Evolutionary conservation across 2,888 invertebrate genomes (phyloP).

Genomic region (Pammene fasciana): DNA sequence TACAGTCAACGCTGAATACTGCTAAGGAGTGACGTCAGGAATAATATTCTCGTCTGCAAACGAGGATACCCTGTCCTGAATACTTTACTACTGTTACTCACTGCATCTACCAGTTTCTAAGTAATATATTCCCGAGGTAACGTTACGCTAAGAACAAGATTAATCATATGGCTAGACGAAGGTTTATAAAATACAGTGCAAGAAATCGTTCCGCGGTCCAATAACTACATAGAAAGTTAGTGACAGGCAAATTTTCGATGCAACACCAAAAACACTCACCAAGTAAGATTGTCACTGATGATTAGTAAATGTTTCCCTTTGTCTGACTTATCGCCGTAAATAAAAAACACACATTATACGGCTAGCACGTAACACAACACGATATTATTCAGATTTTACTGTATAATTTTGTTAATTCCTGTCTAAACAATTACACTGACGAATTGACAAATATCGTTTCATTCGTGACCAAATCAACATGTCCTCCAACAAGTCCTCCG

Average conservation of each 20-base stretch:
- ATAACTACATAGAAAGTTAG: conserved; percentile 64
- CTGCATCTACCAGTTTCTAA: conserved; percentile 29
- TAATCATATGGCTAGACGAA: conserved; percentile 46
- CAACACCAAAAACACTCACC: conserved; percentile 74
- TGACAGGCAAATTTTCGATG: conserved; percentile 65
- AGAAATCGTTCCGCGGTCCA: conserved; percentile 50
- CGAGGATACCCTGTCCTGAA: conserved; percentile 63
- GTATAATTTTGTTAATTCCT: conserved; percentile 71
- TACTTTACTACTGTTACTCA: conserved; percentile 46
- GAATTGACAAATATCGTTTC: conserved; percentile 77
- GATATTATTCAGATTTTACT: conserved; percentile 66
- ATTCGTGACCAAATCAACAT: conserved; percentile 79
- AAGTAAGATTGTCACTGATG: conserved; percentile 62
- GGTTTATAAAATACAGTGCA: conserved; percentile 46
- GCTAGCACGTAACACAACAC: conserved; percentile 69
- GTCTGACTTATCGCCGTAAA: conserved; percentile 66
- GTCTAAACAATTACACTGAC: conserved; percentile 76
- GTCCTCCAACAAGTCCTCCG: conserved; percentile 76
- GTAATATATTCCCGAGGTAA: conserved; percentile 20
- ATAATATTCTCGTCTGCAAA: conserved; percentile 47
- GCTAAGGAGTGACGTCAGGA: conserved; percentile 65
- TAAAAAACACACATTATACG: conserved; percentile 74
- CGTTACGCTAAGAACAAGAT: conserved; percentile 20
- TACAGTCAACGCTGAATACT: conserved; percentile 60
- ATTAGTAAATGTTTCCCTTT: conserved; percentile 61